Base-by-base conservation (phyloP, 2,113 vertebrate genomes). In the Aphyosemion australe region DNA sequence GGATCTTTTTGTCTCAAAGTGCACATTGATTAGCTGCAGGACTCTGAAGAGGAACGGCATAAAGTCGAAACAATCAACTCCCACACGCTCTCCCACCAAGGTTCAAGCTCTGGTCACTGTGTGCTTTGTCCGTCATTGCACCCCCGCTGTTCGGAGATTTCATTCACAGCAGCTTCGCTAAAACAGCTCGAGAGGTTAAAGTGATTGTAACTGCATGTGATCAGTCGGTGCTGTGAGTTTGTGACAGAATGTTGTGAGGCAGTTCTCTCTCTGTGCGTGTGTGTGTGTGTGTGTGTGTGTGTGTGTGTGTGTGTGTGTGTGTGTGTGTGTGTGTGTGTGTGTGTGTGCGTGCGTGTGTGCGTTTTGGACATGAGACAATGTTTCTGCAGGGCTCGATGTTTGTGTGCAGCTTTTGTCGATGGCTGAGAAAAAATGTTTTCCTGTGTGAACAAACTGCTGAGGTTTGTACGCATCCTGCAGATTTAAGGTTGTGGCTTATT, bases 1-100 rank as follows among this genome's bases (percentile, higher is more conserved):
- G n/a, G n/a, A 70, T 32, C 78, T 75, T 85, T 84, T 84, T 86
- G 72, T 72, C 77, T 66, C 53, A 45, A 13, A 55, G 56, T 43
- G 48, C 18, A 12, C 51, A 88, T 79, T 39, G 79, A 90, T 87
- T 81, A 43, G 48, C 57, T 54, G 45, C 34, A 72, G 65, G 55
- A 79, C 42, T 21, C 43, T 45, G 55, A 74, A 48, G 56, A 50
- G 45, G 70, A 73, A 48, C 4, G 37, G 14, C 41, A 32, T 16
- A 68, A 65, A 71, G 55, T 51, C 13, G 15, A 67, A 73, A 70
- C 52, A 52, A 46, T 31, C 50, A 31, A 14, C 21, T 16, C 20
- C 60, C 43, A 14, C 54, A 56, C 0, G 6, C 20, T 46, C 61
- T 55, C 16, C 13, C 52, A 16, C 37, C 61, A 12, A 6, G 72